Conservation (phyloP, 2,888 invertebrate species). For the Acheta domesticus region DNA sequence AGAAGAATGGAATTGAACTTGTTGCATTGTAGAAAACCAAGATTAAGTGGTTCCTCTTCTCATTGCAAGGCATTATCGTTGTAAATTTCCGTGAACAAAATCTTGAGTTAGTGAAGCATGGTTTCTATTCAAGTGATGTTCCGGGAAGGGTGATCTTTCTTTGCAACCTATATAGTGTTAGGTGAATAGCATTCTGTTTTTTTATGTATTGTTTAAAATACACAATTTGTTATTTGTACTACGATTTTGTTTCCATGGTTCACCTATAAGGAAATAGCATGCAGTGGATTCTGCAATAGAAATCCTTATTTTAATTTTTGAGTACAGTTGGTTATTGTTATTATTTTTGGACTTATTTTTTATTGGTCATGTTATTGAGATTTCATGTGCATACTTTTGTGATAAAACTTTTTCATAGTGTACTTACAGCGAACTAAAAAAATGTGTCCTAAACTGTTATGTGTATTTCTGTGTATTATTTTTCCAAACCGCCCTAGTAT, state of each 20-base stretch:
- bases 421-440: conserved; percentile 30
- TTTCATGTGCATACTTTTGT: conserved; percentile 32
- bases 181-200: background rate
- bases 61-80: background rate
- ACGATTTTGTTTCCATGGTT: conserved; percentile 20
- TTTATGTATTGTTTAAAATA: conserved; percentile 3
- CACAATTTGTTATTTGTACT: conserved; percentile 19
- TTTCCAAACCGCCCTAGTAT: background rate
- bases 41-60: conserved; percentile 11
- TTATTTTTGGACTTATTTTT: conserved; percentile 30
- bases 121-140: conserved; percentile 18
- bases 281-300: conserved; percentile 20
- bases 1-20: background rate
- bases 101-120: background rate
- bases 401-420: conserved; percentile 35
- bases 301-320: conserved; percentile 25
- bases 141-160: conserved; percentile 6
- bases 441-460: conserved; percentile 25
- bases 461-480: conserved; percentile 18
- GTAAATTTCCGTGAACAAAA: background rate
- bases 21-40: background rate
- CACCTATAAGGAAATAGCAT: conserved; percentile 25
- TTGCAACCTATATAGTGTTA: background rate
- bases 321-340: conserved; percentile 26
- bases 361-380: conserved; percentile 29